These are phyloP conservation scores for Creontiades dilutus DNA, from an alignment of 2,888 invertebrate species.

Conservation along the genomic window DNA sequence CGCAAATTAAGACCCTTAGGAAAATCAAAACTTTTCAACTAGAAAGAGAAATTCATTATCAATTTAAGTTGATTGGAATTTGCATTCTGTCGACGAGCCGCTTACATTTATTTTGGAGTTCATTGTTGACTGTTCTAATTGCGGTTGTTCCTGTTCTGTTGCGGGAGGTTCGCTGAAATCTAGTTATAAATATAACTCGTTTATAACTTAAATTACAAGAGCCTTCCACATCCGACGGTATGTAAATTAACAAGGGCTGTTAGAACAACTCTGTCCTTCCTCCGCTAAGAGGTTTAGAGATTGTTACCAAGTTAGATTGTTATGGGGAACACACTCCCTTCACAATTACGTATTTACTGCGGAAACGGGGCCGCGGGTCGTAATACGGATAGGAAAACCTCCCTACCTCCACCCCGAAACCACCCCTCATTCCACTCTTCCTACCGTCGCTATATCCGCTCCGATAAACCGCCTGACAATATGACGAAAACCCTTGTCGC, in stretches of 20 bases:
- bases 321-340: slow-evolving; percentile 70
- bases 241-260: slow-evolving; percentile 71
- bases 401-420: neutral
- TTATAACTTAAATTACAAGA: slow-evolving; percentile 68
- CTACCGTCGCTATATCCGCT: neutral
- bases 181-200: slow-evolving; percentile 70
- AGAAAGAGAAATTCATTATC: slow-evolving; percentile 33
- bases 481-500: slow-evolving; percentile 21
- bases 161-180: slow-evolving; percentile 54
- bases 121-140: slow-evolving; percentile 69
- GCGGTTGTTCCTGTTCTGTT: slow-evolving; percentile 64
- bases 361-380: slow-evolving; percentile 51
- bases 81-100: slow-evolving; percentile 62
- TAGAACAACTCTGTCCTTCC: slow-evolving; percentile 68
- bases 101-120: slow-evolving; percentile 63
- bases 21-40: slow-evolving; percentile 6
- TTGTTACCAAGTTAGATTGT: slow-evolving; percentile 71
- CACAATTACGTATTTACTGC: slow-evolving; percentile 69
- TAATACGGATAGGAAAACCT: slow-evolving; percentile 38
- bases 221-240: slow-evolving; percentile 54
- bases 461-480: slow-evolving; percentile 25
- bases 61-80: slow-evolving; percentile 67
- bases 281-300: slow-evolving; percentile 69
- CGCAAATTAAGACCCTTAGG: neutral
- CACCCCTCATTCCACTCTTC: neutral